Evolutionary conservation across 2,888 invertebrate genomes (phyloP).

Genomic region (Hyles lineata): DNA sequence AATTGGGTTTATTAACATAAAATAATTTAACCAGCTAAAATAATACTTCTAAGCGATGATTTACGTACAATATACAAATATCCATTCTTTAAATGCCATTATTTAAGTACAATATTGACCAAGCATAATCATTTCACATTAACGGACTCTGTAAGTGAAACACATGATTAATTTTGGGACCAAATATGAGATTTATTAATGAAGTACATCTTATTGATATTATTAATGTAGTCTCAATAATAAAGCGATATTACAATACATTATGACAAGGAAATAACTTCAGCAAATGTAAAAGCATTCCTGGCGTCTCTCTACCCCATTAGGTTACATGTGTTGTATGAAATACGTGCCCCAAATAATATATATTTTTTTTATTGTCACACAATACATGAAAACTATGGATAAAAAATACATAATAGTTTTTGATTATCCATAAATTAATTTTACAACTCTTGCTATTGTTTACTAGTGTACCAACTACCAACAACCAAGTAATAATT

Average conservation of each 20-base stretch:
- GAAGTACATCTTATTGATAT: not conserved
- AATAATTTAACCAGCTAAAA: no score
- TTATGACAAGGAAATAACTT: not conserved
- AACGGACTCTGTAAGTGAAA: not conserved
- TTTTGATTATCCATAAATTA: no score
- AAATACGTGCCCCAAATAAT: no score
- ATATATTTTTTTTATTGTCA: no score
- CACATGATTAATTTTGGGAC: constrained; percentile 17
- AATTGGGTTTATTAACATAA: no score
- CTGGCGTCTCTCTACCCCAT: no score
- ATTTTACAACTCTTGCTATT: no score
- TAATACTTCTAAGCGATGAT: not conserved
- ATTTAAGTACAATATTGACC: not conserved
- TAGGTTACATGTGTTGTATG: no score
- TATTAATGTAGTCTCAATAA: not conserved
- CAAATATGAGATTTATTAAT: constrained; percentile 17
- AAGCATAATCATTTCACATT: not conserved
- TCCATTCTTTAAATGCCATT: not conserved
- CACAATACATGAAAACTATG: no score
- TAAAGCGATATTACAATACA: not conserved
- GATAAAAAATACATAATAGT: no score
- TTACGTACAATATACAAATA: not conserved
- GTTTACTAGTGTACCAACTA: no score
- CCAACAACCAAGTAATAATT: not conserved
- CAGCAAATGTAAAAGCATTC: not conserved